Evolutionary conservation across 2,113 vertebrate genomes (phyloP).

Genomic region (Cercocebus atys): DNA sequence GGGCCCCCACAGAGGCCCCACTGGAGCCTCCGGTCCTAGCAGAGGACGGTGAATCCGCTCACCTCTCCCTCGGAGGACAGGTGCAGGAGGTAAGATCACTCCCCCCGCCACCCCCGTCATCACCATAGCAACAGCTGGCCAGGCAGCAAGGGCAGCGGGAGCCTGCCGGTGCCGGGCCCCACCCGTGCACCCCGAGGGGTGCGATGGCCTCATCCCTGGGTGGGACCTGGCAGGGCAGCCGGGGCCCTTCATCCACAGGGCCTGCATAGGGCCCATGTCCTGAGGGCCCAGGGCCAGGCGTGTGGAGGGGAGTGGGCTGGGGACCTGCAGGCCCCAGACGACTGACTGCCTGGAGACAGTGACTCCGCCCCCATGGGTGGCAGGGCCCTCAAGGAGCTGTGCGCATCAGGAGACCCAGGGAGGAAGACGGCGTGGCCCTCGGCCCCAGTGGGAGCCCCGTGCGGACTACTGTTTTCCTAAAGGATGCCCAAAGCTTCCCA

Average conservation of each 20-base stretch:
- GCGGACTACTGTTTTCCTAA: rapidly evolving
- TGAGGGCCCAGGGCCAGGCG: not conserved
- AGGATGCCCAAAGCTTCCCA: rapidly evolving
- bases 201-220: too few relatives aligned
- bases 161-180: too few relatives aligned
- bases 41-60: too few relatives aligned
- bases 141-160: too few relatives aligned
- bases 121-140: not conserved
- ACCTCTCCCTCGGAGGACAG: too few relatives aligned
- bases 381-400: not conserved
- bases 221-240: not conserved
- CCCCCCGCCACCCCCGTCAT: rapidly evolving
- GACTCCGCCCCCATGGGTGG: not conserved
- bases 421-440: not conserved
- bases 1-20: not conserved
- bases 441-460: not conserved
- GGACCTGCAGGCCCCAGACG: not conserved
- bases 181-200: too few relatives aligned
- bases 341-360: not conserved
- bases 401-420: not conserved
- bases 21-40: not conserved
- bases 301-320: not conserved
- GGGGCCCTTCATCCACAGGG: not conserved
- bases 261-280: not conserved
- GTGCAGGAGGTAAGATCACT: not conserved